These are phyloP conservation scores for Vanacampus margaritifer DNA, from an alignment of 2,113 vertebrate genomes.

Conservation along the genomic window DNA sequence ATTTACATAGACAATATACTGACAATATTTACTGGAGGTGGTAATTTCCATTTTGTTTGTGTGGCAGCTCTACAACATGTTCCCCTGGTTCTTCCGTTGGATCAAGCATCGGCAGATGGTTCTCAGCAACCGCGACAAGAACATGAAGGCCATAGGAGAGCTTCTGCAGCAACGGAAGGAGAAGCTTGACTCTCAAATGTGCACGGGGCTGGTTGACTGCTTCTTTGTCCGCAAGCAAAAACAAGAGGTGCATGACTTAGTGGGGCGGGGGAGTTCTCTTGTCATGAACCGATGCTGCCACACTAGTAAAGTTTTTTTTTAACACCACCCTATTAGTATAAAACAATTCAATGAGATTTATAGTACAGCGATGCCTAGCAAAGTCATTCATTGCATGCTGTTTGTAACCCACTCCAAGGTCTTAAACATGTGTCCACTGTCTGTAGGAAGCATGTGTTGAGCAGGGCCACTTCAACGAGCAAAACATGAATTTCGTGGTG, in stretches of 20 bases:
- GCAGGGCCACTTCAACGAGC: constrained; percentile 22
- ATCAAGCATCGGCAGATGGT: constrained; percentile 34
- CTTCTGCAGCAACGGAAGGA: constrained; percentile 41
- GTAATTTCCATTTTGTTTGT: neutral
- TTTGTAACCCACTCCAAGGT: too few relatives aligned
- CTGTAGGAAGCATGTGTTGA: neutral
- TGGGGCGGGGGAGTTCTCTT: too few relatives aligned
- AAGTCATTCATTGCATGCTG: too few relatives aligned
- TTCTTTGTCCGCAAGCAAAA: constrained; percentile 58
- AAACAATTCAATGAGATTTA: neutral
- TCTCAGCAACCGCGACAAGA: neutral
- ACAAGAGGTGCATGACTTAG: constrained; percentile 35
- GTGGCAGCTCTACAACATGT: constrained; percentile 64
- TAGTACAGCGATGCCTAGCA: neutral
- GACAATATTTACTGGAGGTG: too few relatives aligned
- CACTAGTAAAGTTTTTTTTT: too few relatives aligned
- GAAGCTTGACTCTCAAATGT: constrained; percentile 48
- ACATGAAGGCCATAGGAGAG: neutral
- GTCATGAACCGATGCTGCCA: too few relatives aligned
- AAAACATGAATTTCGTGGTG: constrained; percentile 60
- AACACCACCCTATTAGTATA: too few relatives aligned
- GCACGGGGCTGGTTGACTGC: constrained; percentile 61
- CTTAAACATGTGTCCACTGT: neutral
- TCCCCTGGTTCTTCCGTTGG: constrained; percentile 55
- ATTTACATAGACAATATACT: too few relatives aligned